Percentiles rank a stretch among this genome's conserved stretches.
Evolutionary conservation across 2,113 vertebrate species (phyloP).

Genomic region (Nyctereutes procyonoides): DNA sequence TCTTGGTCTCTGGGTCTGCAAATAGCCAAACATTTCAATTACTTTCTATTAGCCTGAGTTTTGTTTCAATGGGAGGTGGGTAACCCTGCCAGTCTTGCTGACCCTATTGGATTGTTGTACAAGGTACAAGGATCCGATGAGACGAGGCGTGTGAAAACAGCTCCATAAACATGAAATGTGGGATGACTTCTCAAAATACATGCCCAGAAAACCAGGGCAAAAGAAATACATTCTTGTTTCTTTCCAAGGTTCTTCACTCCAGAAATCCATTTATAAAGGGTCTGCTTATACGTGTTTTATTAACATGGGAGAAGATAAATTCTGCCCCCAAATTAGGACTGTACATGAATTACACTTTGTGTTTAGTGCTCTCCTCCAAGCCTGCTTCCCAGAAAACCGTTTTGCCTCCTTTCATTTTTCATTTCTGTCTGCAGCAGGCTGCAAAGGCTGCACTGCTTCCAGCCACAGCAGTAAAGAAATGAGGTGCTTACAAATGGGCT

Average conservation of each 20-base stretch:
- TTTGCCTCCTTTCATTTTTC: slow-evolving; percentile 45
- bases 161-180: neutral
- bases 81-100: neutral
- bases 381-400: neutral
- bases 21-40: slow-evolving; percentile 27
- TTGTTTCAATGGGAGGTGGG: neutral
- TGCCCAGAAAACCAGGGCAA: neutral
- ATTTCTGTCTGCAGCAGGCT: neutral
- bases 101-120: neutral
- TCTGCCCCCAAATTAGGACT: slow-evolving; percentile 9
- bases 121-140: fast-evolving
- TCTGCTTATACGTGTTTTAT: neutral
- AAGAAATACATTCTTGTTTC: slow-evolving; percentile 33
- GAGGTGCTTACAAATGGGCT: neutral
- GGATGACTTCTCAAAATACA: neutral
- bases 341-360: neutral
- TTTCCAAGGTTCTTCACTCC: slow-evolving; percentile 52
- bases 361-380: slow-evolving; percentile 15
- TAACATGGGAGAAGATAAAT: slow-evolving; percentile 43
- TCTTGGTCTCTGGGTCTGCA: neutral
- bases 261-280: neutral
- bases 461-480: neutral
- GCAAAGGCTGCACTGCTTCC: neutral
- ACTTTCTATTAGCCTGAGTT: neutral
- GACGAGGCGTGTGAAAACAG: slow-evolving; percentile 14